These are phyloP conservation scores for Pediacus dermestoides DNA, from an alignment of 2,888 invertebrate species.

Conservation along the genomic window DNA sequence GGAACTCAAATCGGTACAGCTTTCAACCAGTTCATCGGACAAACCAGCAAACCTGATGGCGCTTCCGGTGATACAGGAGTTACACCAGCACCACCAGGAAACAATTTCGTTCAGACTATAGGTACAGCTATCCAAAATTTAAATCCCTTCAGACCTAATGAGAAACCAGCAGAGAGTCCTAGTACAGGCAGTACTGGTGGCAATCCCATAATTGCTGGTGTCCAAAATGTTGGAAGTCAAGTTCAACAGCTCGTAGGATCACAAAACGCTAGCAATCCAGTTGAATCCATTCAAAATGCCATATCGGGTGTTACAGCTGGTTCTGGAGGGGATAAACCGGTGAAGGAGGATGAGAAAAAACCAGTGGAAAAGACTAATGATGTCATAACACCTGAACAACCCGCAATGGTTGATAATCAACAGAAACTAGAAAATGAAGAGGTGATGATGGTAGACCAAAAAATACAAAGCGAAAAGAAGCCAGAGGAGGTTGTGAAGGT, in stretches of 20 bases:
- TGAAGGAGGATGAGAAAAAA: slow-evolving; percentile 9
- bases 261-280: slow-evolving; percentile 3
- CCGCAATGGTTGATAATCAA: too few species aligned
- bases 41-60: slow-evolving; percentile 15
- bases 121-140: slow-evolving; percentile 30
- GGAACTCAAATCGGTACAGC: slow-evolving; percentile 4
- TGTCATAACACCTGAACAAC: slow-evolving; percentile 4
- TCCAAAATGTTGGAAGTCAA: slow-evolving; percentile 17
- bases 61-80: slow-evolving; percentile 19
- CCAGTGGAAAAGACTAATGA: neutral
- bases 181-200: neutral
- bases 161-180: slow-evolving; percentile 4
- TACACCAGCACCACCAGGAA: slow-evolving; percentile 14
- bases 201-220: slow-evolving; percentile 10
- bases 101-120: slow-evolving; percentile 26
- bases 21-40: slow-evolving; percentile 12
- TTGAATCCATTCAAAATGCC: slow-evolving; percentile 7
- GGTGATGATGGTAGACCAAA: neutral
- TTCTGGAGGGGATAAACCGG: slow-evolving; percentile 2
- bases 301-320: slow-evolving; percentile 7
- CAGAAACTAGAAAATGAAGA: slow-evolving; percentile 4
- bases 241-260: slow-evolving; percentile 10
- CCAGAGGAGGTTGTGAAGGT: slow-evolving; percentile 7
- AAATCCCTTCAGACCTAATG: slow-evolving; percentile 26
- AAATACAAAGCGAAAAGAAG: slow-evolving; percentile 3